phyloP scores from a whole-genome alignment of 37 sponge, comb jelly and placozoan species.

The Bolinopsis microptera region DNA sequence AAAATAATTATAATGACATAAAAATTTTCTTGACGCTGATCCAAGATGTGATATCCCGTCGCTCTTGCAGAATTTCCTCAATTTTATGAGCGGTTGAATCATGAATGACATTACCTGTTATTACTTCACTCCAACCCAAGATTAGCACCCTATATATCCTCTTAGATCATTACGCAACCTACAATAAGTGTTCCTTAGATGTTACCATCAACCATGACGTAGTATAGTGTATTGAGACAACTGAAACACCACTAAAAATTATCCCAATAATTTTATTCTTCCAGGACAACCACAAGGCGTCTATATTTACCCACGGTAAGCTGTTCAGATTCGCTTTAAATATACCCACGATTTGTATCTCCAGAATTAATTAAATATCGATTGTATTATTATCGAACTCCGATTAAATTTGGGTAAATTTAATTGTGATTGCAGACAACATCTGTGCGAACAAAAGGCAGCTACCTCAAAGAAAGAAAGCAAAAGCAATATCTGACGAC shows the following conservation, averaged over 20 bases:
- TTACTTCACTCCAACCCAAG: no score
- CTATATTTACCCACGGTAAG: slow-evolving; percentile 7
- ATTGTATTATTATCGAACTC: neutral
- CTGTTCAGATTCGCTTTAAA: neutral
- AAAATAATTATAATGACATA: slow-evolving; percentile 37
- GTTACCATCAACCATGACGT: no score
- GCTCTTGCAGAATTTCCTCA: no score
- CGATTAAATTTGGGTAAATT: neutral
- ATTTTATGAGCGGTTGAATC: no score
- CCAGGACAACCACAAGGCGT: slow-evolving; percentile 17
- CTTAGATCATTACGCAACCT: no score
- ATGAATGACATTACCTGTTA: no score
- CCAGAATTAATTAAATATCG: neutral
- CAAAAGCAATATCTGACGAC: slow-evolving; percentile 6
- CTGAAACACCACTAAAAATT: no score
- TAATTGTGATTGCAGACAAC: neutral
- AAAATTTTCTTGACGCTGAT: slow-evolving; percentile 47
- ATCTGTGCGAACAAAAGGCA: slow-evolving; percentile 3
- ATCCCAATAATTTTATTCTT: no score
- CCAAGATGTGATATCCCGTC: slow-evolving; percentile 4
- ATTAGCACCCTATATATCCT: no score
- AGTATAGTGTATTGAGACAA: no score
- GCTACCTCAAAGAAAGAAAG: slow-evolving; percentile 35
- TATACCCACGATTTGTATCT: no score
- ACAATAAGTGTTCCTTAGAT: no score